Conservation (phyloP, 2,797 vertebrate species). For the Protosalanx chinensis region DNA sequence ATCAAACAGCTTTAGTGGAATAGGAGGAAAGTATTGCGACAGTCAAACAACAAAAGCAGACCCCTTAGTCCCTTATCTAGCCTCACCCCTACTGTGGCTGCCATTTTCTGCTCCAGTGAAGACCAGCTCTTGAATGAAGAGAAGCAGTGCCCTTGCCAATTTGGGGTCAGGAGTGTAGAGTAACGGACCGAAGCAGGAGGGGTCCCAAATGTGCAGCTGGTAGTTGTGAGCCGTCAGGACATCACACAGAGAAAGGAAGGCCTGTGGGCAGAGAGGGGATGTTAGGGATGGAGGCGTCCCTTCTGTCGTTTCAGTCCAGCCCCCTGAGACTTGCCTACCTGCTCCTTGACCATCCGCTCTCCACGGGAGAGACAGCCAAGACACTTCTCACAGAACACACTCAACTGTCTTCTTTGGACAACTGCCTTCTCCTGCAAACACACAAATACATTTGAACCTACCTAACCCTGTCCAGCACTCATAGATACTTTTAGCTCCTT, state of each 20-base stretch:
- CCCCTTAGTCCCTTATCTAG: too few species aligned
- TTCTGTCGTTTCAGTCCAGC: too few species aligned
- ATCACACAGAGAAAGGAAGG: conserved; percentile 84
- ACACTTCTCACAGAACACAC: conserved; percentile 76
- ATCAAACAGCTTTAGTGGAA: too few species aligned
- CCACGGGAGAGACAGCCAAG: conserved; percentile 73
- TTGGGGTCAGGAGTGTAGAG: conserved; percentile 75
- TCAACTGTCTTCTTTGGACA: conserved; percentile 74
- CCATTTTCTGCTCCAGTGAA: conserved; percentile 71
- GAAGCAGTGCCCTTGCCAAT: conserved; percentile 82
- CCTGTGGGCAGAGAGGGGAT: conserved; percentile 56
- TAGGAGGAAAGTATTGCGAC: not conserved
- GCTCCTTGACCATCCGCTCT: conserved; percentile 72
- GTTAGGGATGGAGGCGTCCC: not conserved
- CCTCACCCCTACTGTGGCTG: conserved; percentile 64
- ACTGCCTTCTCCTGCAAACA: conserved; percentile 71
- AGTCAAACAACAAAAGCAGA: not conserved
- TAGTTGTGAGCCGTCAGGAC: conserved; percentile 81
- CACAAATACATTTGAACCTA: conserved; percentile 30
- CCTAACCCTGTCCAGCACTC: too few species aligned
- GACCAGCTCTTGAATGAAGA: conserved; percentile 74
- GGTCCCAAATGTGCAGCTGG: conserved; percentile 73
- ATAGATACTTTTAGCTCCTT: too few species aligned
- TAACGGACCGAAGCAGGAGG: conserved; percentile 54
- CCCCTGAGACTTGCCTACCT: conserved; percentile 64